A percentile compares a stretch with the other conserved stretches of the same genome.
Conservation (phyloP, 2,797 vertebrate species). For the Okamejei kenojei region DNA sequence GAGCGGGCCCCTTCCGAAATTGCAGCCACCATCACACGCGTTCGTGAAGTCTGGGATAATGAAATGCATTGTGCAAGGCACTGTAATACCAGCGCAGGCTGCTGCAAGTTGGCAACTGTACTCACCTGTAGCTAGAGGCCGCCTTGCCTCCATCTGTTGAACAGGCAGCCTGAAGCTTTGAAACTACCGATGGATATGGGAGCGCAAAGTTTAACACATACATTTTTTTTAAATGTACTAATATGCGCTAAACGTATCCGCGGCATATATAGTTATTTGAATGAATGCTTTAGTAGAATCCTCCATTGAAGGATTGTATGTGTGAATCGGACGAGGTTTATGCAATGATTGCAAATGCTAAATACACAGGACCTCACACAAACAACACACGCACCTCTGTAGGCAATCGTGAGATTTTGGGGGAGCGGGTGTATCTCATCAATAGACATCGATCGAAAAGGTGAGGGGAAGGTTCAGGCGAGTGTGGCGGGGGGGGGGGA, state of each 20-base stretch:
- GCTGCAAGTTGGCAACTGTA: neutral
- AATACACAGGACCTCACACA: neutral
- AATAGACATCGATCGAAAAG: neutral
- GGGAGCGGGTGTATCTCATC: neutral
- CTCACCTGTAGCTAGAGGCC: constrained; percentile 27
- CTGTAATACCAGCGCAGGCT: no score
- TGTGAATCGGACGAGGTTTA: neutral
- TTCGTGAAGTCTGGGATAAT: neutral
- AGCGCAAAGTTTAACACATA: constrained; percentile 8
- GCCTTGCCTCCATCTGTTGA: constrained; percentile 29
- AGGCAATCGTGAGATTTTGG: neutral
- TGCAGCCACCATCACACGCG: neutral
- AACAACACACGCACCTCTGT: neutral
- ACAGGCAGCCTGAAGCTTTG: neutral
- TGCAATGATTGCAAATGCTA: neutral
- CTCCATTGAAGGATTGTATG: neutral
- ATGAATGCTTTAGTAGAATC: constrained; percentile 36
- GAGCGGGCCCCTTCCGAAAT: neutral
- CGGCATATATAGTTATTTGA: constrained; percentile 14
- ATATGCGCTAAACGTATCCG: neutral
- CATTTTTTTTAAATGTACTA: neutral
- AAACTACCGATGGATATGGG: neutral
- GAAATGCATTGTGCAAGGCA: neutral
- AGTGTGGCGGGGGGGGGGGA: neutral
- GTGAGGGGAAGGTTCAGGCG: neutral